Percentiles rank a stretch among this genome's conserved stretches.
phyloP scores from a whole-genome alignment of 2,113 vertebrate genomes.

The Callipepla squamata region DNA sequence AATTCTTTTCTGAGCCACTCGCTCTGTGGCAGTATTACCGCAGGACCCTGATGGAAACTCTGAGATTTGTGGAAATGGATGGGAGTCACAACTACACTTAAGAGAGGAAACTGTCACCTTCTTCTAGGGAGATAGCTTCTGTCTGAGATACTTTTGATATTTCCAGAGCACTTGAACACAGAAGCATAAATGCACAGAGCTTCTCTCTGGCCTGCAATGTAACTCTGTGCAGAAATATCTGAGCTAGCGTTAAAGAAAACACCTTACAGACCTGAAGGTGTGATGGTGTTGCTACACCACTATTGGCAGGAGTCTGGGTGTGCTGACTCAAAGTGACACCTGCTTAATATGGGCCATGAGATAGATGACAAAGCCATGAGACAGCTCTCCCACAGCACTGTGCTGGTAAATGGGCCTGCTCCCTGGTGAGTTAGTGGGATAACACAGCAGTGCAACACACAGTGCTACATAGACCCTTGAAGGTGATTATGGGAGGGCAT shows the following conservation, averaged over 20 bases:
- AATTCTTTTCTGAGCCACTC: not conserved
- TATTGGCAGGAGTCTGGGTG: not conserved
- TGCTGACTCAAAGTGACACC: not conserved
- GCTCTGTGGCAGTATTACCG: not conserved
- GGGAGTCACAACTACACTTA: not conserved
- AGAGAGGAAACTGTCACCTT: not conserved
- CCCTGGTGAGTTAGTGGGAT: rapidly evolving
- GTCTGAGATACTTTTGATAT: not conserved
- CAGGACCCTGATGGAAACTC: not conserved
- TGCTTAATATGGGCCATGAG: not conserved
- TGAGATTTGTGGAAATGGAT: not conserved
- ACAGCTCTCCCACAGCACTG: rapidly evolving
- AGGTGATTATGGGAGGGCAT: too few relatives aligned
- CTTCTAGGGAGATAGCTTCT: not conserved
- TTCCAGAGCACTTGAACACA: not conserved
- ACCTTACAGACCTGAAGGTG: not conserved
- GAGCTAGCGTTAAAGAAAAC: not conserved
- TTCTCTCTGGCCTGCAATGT: not conserved
- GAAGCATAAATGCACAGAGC: not conserved
- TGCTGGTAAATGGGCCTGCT: not conserved
- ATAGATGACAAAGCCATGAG: rapidly evolving
- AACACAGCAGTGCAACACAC: rapidly evolving
- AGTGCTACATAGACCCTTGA: not conserved
- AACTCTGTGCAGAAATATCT: not conserved
- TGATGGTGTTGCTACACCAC: not conserved